phyloP scores from a whole-genome alignment of 2,113 vertebrate species.

The Baryphthengus martii region DNA sequence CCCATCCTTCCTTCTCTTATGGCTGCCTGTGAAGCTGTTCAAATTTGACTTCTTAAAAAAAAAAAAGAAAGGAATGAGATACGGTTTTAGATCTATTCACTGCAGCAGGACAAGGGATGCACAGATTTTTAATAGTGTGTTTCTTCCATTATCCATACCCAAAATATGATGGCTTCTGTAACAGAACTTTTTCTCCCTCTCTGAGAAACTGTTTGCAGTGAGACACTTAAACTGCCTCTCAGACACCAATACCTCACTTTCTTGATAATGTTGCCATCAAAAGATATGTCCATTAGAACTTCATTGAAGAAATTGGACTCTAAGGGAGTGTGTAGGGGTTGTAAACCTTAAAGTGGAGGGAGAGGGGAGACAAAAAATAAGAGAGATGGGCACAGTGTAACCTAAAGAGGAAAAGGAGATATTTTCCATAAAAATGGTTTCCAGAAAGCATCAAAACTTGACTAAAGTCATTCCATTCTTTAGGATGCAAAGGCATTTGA shows the following conservation, averaged over 20 bases:
- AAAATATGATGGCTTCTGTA: not conserved
- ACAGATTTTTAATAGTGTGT: not conserved
- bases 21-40: not conserved
- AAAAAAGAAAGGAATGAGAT: not conserved
- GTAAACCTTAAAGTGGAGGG: not conserved
- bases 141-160: not conserved
- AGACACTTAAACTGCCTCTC: not conserved
- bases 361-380: not conserved
- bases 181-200: not conserved
- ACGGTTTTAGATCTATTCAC: not conserved
- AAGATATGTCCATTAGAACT: not conserved
- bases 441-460: not conserved
- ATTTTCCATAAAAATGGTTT: not conserved
- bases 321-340: not conserved
- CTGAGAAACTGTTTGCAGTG: not conserved
- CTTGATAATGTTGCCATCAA: not conserved
- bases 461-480: not conserved
- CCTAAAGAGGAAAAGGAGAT: not conserved
- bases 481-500: not conserved
- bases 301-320: not conserved
- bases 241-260: not conserved
- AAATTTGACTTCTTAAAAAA: not conserved
- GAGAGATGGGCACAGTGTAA: not conserved
- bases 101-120: not conserved
- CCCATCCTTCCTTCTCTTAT: not conserved